Conservation (phyloP, 1,140 invertebrate species). For the Gerris buenoi region DNA sequence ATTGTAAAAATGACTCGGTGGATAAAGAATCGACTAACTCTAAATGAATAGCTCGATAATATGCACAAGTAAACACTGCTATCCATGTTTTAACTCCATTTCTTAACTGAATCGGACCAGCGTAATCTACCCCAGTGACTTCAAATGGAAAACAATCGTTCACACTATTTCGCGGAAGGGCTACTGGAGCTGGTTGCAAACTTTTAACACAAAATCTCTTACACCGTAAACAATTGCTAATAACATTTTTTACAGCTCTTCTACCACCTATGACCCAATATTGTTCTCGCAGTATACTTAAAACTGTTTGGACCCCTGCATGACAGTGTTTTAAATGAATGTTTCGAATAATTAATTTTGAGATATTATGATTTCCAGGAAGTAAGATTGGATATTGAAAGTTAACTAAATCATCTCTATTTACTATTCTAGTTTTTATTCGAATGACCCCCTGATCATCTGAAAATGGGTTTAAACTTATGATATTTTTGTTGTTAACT, state of each 20-base stretch:
- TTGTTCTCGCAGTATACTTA: neutral
- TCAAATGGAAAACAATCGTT: constrained; percentile 11
- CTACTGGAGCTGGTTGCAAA: neutral
- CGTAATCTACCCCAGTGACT: neutral
- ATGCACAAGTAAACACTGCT: constrained; percentile 16
- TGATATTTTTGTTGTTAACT: neutral
- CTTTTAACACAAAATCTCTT: neutral
- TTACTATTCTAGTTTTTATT: neutral
- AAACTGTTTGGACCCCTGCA: neutral
- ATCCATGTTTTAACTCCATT: neutral
- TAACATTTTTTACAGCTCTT: neutral
- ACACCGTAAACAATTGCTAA: neutral
- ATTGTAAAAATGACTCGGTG: constrained; percentile 22
- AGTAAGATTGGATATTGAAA: neutral
- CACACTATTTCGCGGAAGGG: constrained; percentile 16
- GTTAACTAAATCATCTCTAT: neutral
- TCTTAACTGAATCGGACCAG: neutral
- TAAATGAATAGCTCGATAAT: constrained; percentile 28
- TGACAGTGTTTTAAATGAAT: constrained; percentile 16
- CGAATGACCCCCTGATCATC: neutral
- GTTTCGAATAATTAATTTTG: neutral
- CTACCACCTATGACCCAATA: neutral
- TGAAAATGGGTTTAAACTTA: neutral
- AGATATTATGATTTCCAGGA: neutral
- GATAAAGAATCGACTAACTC: constrained; percentile 25